Evolutionary conservation across 2,113 vertebrate genomes (phyloP).

Genomic region (Takifugu flavidus): DNA sequence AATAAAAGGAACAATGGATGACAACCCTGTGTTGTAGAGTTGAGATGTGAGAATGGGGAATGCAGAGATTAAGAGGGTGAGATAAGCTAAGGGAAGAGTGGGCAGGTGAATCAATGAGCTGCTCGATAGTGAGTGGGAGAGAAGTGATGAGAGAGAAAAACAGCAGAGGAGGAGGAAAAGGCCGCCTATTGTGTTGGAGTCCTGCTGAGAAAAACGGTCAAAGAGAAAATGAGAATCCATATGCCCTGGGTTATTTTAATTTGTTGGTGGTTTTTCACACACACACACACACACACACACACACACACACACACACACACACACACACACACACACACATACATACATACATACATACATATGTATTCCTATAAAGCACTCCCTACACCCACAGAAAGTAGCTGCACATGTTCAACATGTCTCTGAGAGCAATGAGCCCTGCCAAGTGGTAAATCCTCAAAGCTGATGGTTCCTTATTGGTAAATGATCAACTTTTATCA

Average conservation of each 20-base stretch:
- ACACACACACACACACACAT: constrained; percentile 7
- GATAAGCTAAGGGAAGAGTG: constrained; percentile 28
- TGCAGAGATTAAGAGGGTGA: constrained; percentile 54
- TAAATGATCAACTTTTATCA: no score
- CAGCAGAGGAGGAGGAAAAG: constrained; percentile 32
- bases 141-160: constrained; percentile 50
- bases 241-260: constrained; percentile 37
- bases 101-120: constrained; percentile 55
- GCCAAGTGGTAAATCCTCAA: no score
- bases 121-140: constrained; percentile 46
- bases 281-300: background rate
- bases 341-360: background rate
- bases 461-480: no score
- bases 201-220: constrained; percentile 46
- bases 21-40: constrained; percentile 21
- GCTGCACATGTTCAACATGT: background rate
- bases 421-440: no score
- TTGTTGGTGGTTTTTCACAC: background rate
- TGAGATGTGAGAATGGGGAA: constrained; percentile 39
- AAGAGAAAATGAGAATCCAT: constrained; percentile 50
- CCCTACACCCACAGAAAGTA: background rate
- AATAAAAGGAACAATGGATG: constrained; percentile 7
- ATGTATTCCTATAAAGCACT: no score
- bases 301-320: constrained; percentile 2
- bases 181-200: constrained; percentile 23